These are phyloP conservation scores for Xanthia togata DNA, from an alignment of 2,888 invertebrate species.

Conservation along the genomic window DNA sequence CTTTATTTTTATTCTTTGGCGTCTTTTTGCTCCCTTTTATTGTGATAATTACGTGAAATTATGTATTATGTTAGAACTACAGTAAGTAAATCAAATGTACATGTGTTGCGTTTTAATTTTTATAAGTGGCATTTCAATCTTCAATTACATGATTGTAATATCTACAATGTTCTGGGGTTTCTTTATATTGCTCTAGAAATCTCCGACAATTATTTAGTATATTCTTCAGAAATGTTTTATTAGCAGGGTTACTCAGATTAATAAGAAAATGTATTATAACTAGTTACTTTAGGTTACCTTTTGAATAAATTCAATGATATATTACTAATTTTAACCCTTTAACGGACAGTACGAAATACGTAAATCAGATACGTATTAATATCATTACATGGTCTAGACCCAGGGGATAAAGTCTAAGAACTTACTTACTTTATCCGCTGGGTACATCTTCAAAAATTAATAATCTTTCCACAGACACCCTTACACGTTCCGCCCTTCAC, in stretches of 20 bases:
- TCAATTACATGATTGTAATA: conserved; percentile 6
- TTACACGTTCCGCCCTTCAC: conserved; percentile 74
- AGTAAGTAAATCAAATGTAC: conserved; percentile 41
- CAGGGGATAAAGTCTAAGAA: no score
- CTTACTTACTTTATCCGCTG: conserved; percentile 20
- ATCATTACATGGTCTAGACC: conserved; percentile 34
- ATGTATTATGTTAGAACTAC: conserved; percentile 38
- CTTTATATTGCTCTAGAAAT: not conserved
- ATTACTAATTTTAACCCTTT: no score
- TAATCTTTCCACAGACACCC: conserved; percentile 60
- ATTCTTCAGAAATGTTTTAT: not conserved
- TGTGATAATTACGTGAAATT: conserved; percentile 58
- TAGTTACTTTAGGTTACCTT: not conserved
- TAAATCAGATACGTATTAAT: not conserved
- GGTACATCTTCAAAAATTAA: conserved; percentile 61
- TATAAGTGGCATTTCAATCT: conserved; percentile 28
- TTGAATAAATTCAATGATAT: no score
- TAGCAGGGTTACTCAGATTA: not conserved
- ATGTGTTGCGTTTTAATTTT: conserved; percentile 32
- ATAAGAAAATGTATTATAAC: not conserved
- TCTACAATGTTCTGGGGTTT: not conserved
- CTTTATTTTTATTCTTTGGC: conserved; percentile 28
- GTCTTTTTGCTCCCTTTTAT: conserved; percentile 46
- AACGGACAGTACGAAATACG: no score
- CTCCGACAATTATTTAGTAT: not conserved